phyloP scores from a whole-genome alignment of 2,797 vertebrate genomes.

The Borostomias antarcticus region DNA sequence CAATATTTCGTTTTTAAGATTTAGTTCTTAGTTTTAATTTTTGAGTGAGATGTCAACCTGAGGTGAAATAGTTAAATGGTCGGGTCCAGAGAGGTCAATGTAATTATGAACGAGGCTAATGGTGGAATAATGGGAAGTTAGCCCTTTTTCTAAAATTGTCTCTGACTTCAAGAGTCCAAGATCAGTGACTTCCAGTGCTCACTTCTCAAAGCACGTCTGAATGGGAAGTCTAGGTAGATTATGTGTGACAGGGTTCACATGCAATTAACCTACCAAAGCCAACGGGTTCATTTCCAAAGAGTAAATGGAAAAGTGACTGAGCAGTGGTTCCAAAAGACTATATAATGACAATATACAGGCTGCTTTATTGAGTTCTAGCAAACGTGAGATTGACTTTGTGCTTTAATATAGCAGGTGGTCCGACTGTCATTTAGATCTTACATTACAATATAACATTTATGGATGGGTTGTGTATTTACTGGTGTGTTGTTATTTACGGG shows the following conservation, averaged over 20 bases:
- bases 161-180: constrained; percentile 38
- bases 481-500: too few species aligned
- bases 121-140: constrained; percentile 44
- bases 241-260: constrained; percentile 47
- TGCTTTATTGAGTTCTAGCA: too few species aligned
- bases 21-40: constrained; percentile 49
- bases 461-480: too few species aligned
- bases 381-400: too few species aligned
- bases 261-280: constrained; percentile 64
- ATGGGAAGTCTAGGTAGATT: constrained; percentile 57
- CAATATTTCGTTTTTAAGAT: too few species aligned
- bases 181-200: constrained; percentile 32
- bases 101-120: constrained; percentile 58
- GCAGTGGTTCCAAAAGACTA: background rate
- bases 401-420: too few species aligned
- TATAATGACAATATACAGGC: background rate
- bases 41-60: constrained; percentile 29
- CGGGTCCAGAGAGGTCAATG: constrained; percentile 43
- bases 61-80: constrained; percentile 51
- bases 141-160: constrained; percentile 45
- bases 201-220: constrained; percentile 50
- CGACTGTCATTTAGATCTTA: too few species aligned
- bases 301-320: constrained; percentile 27
- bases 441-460: too few species aligned
- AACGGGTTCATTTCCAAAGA: constrained; percentile 38